A percentile compares a stretch with the other conserved stretches of the same genome.
phyloP scores from a whole-genome alignment of 2,888 invertebrate species.

The Stenotaenia linearis region DNA sequence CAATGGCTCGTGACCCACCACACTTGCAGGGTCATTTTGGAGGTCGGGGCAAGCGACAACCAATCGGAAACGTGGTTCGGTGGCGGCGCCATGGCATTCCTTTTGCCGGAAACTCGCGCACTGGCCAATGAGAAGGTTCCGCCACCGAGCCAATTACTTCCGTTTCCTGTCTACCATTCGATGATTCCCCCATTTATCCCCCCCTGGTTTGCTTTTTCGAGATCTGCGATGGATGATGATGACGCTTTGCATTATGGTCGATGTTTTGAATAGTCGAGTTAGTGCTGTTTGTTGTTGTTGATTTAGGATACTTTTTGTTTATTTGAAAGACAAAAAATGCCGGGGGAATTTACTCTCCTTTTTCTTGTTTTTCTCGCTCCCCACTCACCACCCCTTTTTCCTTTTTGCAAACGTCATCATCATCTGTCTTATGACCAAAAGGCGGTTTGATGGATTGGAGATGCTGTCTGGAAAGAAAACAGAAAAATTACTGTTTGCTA shows the following conservation, averaged over 20 bases:
- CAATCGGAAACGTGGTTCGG: conserved; percentile 15
- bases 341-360: background rate
- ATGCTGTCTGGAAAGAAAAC: background rate
- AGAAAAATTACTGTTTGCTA: background rate
- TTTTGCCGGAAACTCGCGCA: conserved; percentile 8
- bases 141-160: conserved; percentile 15
- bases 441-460: background rate
- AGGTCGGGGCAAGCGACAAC: conserved; percentile 6
- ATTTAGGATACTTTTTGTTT: background rate
- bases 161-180: background rate
- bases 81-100: conserved; percentile 3
- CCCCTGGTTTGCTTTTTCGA: background rate
- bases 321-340: background rate
- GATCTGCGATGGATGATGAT: background rate
- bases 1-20: conserved; percentile 2
- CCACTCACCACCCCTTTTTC: background rate
- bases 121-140: conserved; percentile 6
- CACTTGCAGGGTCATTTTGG: background rate
- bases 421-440: background rate
- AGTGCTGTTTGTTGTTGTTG: background rate
- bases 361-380: background rate
- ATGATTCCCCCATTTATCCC: background rate
- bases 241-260: background rate
- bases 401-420: conserved; percentile 14
- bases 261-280: background rate